Base-by-base conservation (phyloP, 30 jellyfish, hydroid and myxozoan genomes). In the Rhopilema esculentum region DNA sequence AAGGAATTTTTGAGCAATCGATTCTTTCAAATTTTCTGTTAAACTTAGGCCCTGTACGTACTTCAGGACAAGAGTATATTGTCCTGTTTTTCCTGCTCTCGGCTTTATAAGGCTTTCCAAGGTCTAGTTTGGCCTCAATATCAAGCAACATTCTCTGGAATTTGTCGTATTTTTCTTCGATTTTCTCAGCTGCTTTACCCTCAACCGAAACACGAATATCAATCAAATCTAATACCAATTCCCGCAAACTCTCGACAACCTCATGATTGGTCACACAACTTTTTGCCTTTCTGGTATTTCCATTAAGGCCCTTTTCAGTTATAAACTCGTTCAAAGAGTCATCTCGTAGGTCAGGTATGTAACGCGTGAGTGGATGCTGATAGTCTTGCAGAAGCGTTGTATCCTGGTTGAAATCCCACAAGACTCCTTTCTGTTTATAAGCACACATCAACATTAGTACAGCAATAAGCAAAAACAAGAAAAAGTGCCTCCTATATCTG, bases 51-150 rank as follows among this genome's bases (percentile, higher is more conserved):
- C 97, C 96, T 33, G 23, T 84, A 29, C 66, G 83, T 20, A 22
- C 61, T 77, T 95, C 98, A 9, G 86, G 72, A 51, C 99, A 95
- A 27, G 57, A 18, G 30, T 7, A 40, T 40, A 40, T 40, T 40
- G 12, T 12, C 6, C 12, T 12, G 57, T n/a, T n/a, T n/a, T n/a
- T n/a, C n/a, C n/a, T n/a, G n/a, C n/a, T n/a, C n/a, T n/a, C n/a
- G n/a, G n/a, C n/a, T n/a, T n/a, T n/a, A n/a, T n/a, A 23, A 16
- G 25, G 31, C 12, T 0, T 27, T 23, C 15, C 23, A 48, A 6
- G 4, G 0, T 7, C 16, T 4, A 7, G n/a, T 27, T 40, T 31
- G 17, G 1, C 65, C 28, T 87, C 90, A 0, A 87, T 20, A 0
- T 27, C 27, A 8, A 77, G 64, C 76, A 79, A 24, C 50, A 88